phyloP scores from a whole-genome alignment of 2,888 invertebrate genomes.

The Sarcophaga subvicina region DNA sequence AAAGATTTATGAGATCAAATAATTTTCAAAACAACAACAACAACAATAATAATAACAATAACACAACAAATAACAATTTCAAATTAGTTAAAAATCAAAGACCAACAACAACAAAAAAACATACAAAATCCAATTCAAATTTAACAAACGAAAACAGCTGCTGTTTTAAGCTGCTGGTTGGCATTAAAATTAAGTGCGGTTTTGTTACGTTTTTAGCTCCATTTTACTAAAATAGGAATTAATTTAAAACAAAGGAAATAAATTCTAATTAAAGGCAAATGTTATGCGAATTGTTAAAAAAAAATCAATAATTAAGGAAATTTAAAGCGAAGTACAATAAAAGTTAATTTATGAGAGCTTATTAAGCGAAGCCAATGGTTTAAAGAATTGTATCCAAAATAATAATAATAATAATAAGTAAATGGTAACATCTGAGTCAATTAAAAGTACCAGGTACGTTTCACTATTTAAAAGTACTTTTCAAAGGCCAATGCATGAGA shows the following conservation, averaged over 20 bases:
- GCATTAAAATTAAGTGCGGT: conserved; percentile 1
- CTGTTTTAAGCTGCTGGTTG: background rate
- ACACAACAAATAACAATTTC: conserved; percentile 31
- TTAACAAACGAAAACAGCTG: conserved; percentile 47
- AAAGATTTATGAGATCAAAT: conserved; percentile 64
- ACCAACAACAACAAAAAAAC: background rate
- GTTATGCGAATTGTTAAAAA: conserved; percentile 33
- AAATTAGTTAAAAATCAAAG: conserved; percentile 44
- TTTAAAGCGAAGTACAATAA: too few relatives aligned
- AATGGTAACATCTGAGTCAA: too few relatives aligned
- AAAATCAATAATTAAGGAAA: background rate
- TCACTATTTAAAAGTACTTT: too few relatives aligned
- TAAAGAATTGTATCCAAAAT: too few relatives aligned
- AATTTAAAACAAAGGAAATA: conserved; percentile 34
- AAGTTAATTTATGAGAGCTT: too few relatives aligned
- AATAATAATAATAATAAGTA: too few relatives aligned
- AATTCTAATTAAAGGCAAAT: conserved; percentile 56
- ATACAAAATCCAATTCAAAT: background rate
- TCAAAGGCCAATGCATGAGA: too few relatives aligned
- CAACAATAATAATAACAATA: conserved; percentile 19
- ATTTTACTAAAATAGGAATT: conserved; percentile 31
- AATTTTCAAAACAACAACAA: background rate
- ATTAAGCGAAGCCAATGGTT: too few relatives aligned
- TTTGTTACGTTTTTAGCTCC: background rate
- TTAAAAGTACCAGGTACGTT: too few relatives aligned